Evolutionary conservation across 2,888 invertebrate genomes (phyloP).

Genomic region (Orthosia cruda): DNA sequence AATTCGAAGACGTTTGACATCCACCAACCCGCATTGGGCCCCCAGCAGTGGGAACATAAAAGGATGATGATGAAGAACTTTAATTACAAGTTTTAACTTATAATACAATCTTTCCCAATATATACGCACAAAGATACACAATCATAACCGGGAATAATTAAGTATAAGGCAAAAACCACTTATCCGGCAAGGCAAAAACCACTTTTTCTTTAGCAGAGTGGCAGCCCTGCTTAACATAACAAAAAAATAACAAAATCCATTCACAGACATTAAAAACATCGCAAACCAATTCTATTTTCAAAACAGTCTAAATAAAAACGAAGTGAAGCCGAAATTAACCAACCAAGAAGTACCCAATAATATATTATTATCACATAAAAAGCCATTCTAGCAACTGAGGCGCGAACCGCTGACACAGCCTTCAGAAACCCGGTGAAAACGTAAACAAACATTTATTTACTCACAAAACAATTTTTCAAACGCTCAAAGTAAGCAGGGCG

Average conservation of each 20-base stretch:
- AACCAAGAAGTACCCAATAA: constrained; percentile 24
- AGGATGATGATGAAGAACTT: too few species aligned
- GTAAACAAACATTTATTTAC: constrained; percentile 67
- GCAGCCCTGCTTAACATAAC: too few species aligned
- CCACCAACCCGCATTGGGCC: too few species aligned
- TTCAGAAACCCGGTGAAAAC: constrained; percentile 52
- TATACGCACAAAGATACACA: too few species aligned
- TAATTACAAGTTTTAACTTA: too few species aligned
- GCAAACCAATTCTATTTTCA: neutral
- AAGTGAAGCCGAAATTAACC: constrained; percentile 21
- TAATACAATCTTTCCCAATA: too few species aligned
- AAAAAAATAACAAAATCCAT: neutral
- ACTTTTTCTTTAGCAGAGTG: neutral
- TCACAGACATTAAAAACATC: neutral
- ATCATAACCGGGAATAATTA: too few species aligned
- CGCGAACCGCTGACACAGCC: constrained; percentile 53
- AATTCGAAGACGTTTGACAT: too few species aligned
- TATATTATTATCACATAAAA: constrained; percentile 43
- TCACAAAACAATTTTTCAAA: constrained; percentile 70
- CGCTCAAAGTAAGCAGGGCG: constrained; percentile 63
- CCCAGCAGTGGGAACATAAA: too few species aligned
- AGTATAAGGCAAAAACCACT: neutral
- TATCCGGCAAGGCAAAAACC: neutral
- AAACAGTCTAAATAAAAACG: neutral
- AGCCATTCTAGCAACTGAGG: constrained; percentile 48